These are phyloP conservation scores for Lordiphosa clarofinis DNA, from an alignment of 1,140 invertebrate genomes.

Conservation along the genomic window DNA sequence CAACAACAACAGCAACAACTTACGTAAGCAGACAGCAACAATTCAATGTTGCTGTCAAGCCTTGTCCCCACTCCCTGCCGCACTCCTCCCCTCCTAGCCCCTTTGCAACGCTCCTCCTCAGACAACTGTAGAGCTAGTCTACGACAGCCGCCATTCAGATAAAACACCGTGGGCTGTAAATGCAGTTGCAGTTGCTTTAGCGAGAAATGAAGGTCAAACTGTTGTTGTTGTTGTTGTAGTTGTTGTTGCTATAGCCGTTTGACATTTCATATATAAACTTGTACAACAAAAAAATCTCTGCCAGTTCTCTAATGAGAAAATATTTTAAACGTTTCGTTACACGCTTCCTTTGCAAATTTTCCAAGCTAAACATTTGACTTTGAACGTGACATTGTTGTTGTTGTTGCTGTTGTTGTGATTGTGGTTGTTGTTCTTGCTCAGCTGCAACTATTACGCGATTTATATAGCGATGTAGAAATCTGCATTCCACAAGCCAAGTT, in stretches of 20 bases:
- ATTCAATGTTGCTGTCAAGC: constrained; percentile 71
- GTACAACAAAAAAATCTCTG: constrained; percentile 44
- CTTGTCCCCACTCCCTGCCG: constrained; percentile 25
- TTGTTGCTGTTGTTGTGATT: neutral
- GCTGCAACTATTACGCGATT: constrained; percentile 66
- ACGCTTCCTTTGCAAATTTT: constrained; percentile 76
- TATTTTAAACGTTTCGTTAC: constrained; percentile 73
- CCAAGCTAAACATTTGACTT: constrained; percentile 67
- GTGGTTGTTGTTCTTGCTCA: constrained; percentile 39
- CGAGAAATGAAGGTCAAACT: constrained; percentile 69
- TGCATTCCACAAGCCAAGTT: constrained; percentile 19
- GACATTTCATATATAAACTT: constrained; percentile 74
- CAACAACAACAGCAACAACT: constrained; percentile 28
- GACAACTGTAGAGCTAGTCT: constrained; percentile 61
- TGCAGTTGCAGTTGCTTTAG: constrained; percentile 50
- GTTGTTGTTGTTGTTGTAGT: constrained; percentile 34
- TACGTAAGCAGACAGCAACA: constrained; percentile 28
- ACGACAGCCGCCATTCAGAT: constrained; percentile 49
- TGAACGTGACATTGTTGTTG: constrained; percentile 73
- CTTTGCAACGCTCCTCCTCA: constrained; percentile 19
- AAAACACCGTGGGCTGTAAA: constrained; percentile 56
- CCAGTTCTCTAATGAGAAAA: constrained; percentile 74
- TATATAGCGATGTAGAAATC: constrained; percentile 46
- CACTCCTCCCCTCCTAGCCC: constrained; percentile 7
- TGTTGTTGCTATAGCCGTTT: constrained; percentile 43